phyloP scores from a whole-genome alignment of 2,113 vertebrate species.

The Carlito syrichta region DNA sequence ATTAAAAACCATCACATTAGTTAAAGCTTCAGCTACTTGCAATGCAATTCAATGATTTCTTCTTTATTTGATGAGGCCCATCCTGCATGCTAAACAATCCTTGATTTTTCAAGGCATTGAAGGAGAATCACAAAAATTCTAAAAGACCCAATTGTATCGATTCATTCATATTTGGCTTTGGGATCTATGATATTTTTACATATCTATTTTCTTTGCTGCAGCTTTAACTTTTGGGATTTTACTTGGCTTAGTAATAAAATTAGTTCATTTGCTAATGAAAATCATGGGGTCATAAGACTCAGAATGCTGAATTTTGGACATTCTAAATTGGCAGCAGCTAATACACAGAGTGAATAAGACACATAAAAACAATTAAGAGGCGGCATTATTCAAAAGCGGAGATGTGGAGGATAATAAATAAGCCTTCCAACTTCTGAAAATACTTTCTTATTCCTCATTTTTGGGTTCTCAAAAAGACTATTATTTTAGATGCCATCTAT shows the following conservation, averaged over 20 bases:
- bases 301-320: not conserved
- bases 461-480: not conserved
- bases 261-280: conserved; percentile 14
- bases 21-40: conserved; percentile 3
- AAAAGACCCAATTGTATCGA: not conserved
- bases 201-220: not conserved
- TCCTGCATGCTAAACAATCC: not conserved
- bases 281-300: not conserved
- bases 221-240: not conserved
- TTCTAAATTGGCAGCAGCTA: not conserved
- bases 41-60: not conserved
- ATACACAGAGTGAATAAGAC: not conserved
- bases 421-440: not conserved
- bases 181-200: not conserved
- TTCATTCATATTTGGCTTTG: conserved; percentile 9
- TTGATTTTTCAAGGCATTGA: not conserved
- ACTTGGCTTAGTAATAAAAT: conserved; percentile 20
- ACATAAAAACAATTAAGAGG: not conserved
- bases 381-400: not conserved
- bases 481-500: conserved; percentile 31
- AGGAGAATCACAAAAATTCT: not conserved
- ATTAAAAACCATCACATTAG: conserved; percentile 32
- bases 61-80: not conserved
- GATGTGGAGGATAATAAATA: not conserved
- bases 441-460: not conserved